Percentiles rank a stretch among this genome's conserved stretches.
Conservation (phyloP, 2,113 vertebrate genomes). For the Syngnathus floridae region DNA sequence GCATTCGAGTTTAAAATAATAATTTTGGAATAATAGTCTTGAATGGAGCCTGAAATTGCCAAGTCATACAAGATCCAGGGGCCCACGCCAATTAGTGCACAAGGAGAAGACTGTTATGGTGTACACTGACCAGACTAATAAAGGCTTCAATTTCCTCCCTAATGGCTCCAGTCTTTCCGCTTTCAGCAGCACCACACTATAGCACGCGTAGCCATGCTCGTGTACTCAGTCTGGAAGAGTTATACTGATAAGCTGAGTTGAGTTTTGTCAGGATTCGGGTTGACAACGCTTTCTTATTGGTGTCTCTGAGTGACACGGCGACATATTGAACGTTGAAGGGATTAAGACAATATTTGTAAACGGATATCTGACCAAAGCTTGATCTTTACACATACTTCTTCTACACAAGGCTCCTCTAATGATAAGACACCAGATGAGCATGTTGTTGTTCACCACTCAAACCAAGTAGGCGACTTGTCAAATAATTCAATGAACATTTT, state of each 20-base stretch:
- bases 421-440: neutral
- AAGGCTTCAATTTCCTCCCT: constrained; percentile 60
- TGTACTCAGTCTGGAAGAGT: constrained; percentile 17
- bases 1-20: constrained; percentile 22
- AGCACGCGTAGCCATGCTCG: constrained; percentile 21
- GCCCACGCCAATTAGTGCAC: constrained; percentile 1
- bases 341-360: neutral
- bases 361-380: neutral
- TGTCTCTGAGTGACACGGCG: neutral
- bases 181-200: constrained; percentile 24
- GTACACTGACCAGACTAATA: constrained; percentile 61
- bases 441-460: neutral
- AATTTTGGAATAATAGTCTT: constrained; percentile 1
- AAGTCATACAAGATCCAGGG: constrained; percentile 4
- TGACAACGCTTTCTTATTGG: neutral
- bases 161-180: constrained; percentile 55
- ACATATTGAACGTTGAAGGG: neutral
- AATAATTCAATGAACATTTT: neutral
- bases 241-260: neutral
- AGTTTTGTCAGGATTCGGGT: neutral
- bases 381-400: neutral
- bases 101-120: constrained; percentile 55
- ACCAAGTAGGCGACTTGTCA: neutral
- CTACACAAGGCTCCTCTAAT: neutral
- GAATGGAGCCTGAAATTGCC: constrained; percentile 25